These are phyloP conservation scores for Capreolus pygargus DNA, from an alignment of 2,113 vertebrate genomes.

Conservation along the genomic window DNA sequence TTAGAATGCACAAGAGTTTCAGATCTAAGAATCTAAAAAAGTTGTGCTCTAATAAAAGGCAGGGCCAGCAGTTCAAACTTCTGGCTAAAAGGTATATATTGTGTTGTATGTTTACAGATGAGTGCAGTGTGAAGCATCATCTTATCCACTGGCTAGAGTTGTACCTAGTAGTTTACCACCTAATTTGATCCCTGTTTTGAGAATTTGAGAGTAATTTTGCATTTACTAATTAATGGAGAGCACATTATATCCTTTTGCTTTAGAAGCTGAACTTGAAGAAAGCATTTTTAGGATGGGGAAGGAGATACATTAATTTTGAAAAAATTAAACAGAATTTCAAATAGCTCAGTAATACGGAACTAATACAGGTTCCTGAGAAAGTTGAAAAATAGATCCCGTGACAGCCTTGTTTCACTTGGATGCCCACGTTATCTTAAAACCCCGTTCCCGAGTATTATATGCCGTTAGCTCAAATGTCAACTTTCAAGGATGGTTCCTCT, in stretches of 20 bases:
- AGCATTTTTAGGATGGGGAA: not conserved
- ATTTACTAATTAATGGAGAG: conserved; percentile 56
- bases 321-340: conserved; percentile 19
- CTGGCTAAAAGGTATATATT: not conserved
- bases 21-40: not conserved
- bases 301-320: not conserved
- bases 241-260: conserved; percentile 1
- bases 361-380: not conserved
- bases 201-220: conserved; percentile 37
- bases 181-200: conserved; percentile 59
- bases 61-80: not conserved
- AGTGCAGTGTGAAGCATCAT: not conserved
- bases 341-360: not conserved
- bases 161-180: not conserved
- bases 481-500: not conserved
- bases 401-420: not conserved
- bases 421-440: not conserved
- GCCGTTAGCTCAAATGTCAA: conserved; percentile 8
- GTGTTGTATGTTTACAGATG: not conserved
- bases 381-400: not conserved
- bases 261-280: not conserved
- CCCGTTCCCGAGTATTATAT: not conserved
- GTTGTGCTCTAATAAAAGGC: not conserved
- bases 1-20: not conserved
- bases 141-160: not conserved